Base-by-base conservation (phyloP, 2,797 vertebrate species). In the Platyrinchus mystaceus region DNA sequence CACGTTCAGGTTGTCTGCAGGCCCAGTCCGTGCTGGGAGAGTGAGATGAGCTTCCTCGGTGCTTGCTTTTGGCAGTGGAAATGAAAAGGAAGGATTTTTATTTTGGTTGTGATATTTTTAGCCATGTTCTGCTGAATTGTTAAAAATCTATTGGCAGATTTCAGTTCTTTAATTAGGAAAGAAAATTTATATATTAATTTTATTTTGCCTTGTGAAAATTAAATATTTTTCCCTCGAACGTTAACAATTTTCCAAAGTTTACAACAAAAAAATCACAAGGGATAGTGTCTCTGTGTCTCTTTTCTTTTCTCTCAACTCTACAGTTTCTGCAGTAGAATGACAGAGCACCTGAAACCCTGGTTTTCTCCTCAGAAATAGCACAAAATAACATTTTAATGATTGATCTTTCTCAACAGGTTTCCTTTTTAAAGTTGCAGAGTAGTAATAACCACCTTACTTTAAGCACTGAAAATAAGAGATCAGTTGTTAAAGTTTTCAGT, bases 361-460 rank as follows among this genome's bases (percentile, higher is more conserved):
- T 75, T 90, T 92, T 71, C 60, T 89, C 28, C 67, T 93, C 52
- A 90, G 59, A 92, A 71, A 46, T 36, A 82, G 80, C 90, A 90
- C 56, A 80, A 69, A 85, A 39, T 77, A 74, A 62, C 24, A 75
- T 90, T 77, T 84, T 89, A 41, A 78, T 87, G 41, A 84, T 60
- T 43, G 26, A 66, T 84, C 81, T 90, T 76, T 76, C 39, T 49
- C 47, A 28, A 69, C 22, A 6, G n/a, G 80, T 89, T 71, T 85
- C 34, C 58, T 85, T 76, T 88, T 62, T 58, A 66, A 75, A 76
- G 74, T 92, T 91, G 87, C 79, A 89, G 56, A 92, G 66, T n/a
- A 95, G 90, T 87, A 97, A 94, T 95, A 97, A 92, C 67, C 50
- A 94, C 63, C 59, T 88, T 93, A 49, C 36, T 91, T 55, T 64